Evolutionary conservation across 2,888 invertebrate genomes (phyloP).

Genomic region (Drosophila mettleri): DNA sequence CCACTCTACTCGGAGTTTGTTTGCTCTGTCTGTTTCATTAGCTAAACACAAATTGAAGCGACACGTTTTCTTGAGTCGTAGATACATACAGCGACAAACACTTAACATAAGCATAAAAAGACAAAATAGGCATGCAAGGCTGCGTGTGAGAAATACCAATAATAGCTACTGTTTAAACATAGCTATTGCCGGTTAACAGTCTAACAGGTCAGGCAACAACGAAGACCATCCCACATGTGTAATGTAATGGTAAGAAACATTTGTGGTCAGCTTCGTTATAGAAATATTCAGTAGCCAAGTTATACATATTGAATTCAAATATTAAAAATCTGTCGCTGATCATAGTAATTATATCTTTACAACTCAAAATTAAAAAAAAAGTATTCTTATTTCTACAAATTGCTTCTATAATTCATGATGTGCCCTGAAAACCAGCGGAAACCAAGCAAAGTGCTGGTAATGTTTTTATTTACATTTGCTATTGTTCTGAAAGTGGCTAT

Average conservation of each 20-base stretch:
- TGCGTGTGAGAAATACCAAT: slow-evolving; percentile 64
- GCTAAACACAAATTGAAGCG: slow-evolving; percentile 72
- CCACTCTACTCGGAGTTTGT: slow-evolving; percentile 29
- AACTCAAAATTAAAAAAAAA: slow-evolving; percentile 3
- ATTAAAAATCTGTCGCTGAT: neutral
- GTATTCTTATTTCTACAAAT: neutral
- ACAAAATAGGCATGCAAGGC: slow-evolving; percentile 43
- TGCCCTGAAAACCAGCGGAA: slow-evolving; percentile 2
- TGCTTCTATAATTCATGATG: slow-evolving; percentile 11
- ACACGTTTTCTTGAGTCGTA: slow-evolving; percentile 56
- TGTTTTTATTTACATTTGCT: slow-evolving; percentile 56
- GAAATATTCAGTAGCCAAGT: neutral
- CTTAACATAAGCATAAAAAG: slow-evolving; percentile 71
- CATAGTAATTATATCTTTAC: neutral
- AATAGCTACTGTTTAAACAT: slow-evolving; percentile 62
- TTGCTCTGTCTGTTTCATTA: slow-evolving; percentile 66
- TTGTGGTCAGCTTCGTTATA: too few species aligned
- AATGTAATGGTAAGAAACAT: neutral
- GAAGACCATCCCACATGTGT: neutral
- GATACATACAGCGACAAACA: slow-evolving; percentile 44
- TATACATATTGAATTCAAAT: neutral
- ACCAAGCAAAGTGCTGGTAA: slow-evolving; percentile 44
- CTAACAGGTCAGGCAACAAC: neutral
- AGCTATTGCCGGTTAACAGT: slow-evolving; percentile 4
- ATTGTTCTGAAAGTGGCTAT: slow-evolving; percentile 55